A percentile compares a stretch with the other conserved stretches of the same genome.
Evolutionary conservation across 2,888 invertebrate species (phyloP).

Genomic region (Margaritifera margaritifera): DNA sequence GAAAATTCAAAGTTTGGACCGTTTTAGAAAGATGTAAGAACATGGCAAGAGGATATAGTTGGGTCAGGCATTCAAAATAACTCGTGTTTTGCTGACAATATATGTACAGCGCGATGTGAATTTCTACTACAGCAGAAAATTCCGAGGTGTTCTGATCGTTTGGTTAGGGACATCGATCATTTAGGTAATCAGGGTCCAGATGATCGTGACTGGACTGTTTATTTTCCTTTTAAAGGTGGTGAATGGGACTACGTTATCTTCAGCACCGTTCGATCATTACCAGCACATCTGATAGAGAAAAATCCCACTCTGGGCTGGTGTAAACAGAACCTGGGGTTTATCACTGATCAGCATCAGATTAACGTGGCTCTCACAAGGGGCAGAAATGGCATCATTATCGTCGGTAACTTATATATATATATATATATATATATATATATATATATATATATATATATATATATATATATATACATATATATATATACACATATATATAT

Average conservation of each 20-base stretch:
- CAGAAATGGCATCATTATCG: conserved; percentile 61
- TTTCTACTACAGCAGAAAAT: no score
- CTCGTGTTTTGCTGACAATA: no score
- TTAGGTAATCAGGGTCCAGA: background rate
- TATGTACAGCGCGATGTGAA: no score
- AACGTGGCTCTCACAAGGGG: conserved; percentile 69
- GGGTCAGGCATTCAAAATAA: no score
- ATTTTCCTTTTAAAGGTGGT: conserved; percentile 42
- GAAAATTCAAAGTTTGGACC: no score
- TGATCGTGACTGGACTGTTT: background rate
- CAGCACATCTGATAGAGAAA: conserved; percentile 58
- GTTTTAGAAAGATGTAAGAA: no score
- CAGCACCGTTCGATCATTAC: conserved; percentile 64
- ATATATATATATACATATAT: no score
- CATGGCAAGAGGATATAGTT: no score
- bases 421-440: no score
- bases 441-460: no score
- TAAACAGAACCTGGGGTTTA: conserved; percentile 65
- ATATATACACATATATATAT: no score
- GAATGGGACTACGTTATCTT: conserved; percentile 69
- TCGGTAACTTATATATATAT: conserved; percentile 47
- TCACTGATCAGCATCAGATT: conserved; percentile 66
- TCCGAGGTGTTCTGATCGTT: background rate
- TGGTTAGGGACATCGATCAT: background rate
- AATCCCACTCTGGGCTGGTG: conserved; percentile 63